phyloP scores from a whole-genome alignment of 2,797 vertebrate genomes.

The Crypturellus tataupa region DNA sequence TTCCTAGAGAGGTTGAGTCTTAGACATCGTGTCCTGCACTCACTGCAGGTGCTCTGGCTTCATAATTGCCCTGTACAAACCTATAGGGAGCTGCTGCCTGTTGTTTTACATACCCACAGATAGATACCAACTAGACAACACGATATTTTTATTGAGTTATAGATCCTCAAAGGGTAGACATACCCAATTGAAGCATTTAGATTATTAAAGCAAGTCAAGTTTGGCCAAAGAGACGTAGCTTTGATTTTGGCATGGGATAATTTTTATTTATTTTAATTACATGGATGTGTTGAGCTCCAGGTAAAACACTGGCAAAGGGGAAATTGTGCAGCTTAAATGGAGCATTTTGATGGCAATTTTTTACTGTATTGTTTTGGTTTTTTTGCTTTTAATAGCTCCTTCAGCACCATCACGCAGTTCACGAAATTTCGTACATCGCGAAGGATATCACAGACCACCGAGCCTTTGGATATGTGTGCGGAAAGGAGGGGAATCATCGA shows the following conservation, averaged over 20 bases:
- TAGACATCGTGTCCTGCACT: not conserved
- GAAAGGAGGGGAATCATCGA: slow-evolving; percentile 97
- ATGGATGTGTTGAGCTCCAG: not conserved
- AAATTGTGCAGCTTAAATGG: not conserved
- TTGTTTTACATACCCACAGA: not conserved
- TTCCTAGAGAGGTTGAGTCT: not conserved
- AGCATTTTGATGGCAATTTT: slow-evolving; percentile 27
- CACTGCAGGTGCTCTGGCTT: not conserved
- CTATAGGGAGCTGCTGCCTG: not conserved
- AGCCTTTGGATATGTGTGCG: slow-evolving; percentile 97
- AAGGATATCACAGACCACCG: slow-evolving; percentile 99
- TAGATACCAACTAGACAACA: not conserved
- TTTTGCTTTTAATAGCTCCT: slow-evolving; percentile 85
- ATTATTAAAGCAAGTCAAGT: not conserved
- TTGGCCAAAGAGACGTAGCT: not conserved
- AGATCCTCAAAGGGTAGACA: not conserved
- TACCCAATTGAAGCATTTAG: not conserved
- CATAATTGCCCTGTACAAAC: not conserved
- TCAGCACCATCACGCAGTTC: slow-evolving; percentile 97
- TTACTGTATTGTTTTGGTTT: not conserved
- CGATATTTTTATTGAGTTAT: not conserved
- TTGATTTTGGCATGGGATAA: slow-evolving; percentile 21
- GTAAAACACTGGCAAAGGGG: not conserved
- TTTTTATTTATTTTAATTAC: not conserved
- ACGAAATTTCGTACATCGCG: slow-evolving; percentile 99